Evolutionary conservation across 2,113 vertebrate species (phyloP), one percentile per base, ranked within the genome.

Genomic region (Euleptes europaea): DNA sequence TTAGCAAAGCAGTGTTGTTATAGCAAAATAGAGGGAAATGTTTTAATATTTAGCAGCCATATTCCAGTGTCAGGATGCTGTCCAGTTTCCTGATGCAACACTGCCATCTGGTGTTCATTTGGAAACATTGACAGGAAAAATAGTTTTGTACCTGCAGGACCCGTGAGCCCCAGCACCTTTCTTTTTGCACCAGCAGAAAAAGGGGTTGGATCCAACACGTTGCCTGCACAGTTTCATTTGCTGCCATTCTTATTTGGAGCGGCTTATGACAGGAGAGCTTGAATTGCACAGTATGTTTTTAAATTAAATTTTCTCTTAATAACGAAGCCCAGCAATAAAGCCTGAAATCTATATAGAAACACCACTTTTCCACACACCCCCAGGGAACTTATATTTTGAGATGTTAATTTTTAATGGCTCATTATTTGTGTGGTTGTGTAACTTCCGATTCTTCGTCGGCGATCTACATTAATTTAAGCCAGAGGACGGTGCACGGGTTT

Each of bases 101-200:
- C 88, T 93, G 89, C 88, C 91, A 91, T 70, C 92, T 94, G 90
- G 86, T 66, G 92, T 84, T 85, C 40, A 74, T 69, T 1, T 38
- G 33, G 71, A 54, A 85, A n/a, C 76, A 71, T 5, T 84, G 75
- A 26, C 44, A 28, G 23, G 19, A 63, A 26, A 60, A 63, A 17
- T 9, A 63, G 26, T 57, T 63, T 63, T 63, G 60, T 28, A 63
- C 60, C 9, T 2, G 19, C 54, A 57, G 54, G 54, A 57, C 21
- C 21, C 54, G 23, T 57, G 21, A 57, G 5, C 17, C 21, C 21
- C 5, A 57, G 60, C 23, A 26, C 60, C 60, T 63, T 26, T 63
- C 4, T 57, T 63, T 26, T 63, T 63, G 9, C 7, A 28, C 23
- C 60, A 63, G 60, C 60, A 63, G 60, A 63, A 28, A 63, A 63